These are phyloP conservation scores for Sebastes aleutianus DNA, from an alignment of 2,797 vertebrate genomes.

Conservation along the genomic window DNA sequence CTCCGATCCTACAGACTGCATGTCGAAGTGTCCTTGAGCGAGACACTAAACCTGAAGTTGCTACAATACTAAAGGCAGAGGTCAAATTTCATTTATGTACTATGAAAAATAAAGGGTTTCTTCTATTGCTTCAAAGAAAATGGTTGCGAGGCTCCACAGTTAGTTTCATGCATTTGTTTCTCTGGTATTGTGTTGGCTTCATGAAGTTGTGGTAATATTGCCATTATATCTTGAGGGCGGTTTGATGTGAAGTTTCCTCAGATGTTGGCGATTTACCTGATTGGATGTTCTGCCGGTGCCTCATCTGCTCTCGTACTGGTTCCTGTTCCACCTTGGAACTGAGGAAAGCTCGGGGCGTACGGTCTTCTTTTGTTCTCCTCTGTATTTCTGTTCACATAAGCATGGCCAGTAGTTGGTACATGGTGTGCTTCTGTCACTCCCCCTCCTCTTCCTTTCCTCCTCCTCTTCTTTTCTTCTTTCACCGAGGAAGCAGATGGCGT, in stretches of 20 bases:
- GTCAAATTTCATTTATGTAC: no score
- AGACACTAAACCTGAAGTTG: no score
- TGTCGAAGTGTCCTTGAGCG: no score
- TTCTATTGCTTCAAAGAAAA: neutral
- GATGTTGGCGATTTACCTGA: neutral
- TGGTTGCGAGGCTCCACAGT: neutral
- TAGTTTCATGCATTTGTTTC: neutral
- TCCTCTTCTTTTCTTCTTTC: constrained; percentile 70
- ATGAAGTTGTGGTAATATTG: neutral
- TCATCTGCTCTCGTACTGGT: constrained; percentile 13
- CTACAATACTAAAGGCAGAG: no score
- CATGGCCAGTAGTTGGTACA: constrained; percentile 74
- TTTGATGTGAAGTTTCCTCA: neutral
- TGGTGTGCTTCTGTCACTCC: constrained; percentile 70
- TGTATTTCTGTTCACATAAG: constrained; percentile 57
- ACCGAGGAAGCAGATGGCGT: constrained; percentile 77
- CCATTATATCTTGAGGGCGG: neutral
- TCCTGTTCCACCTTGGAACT: constrained; percentile 48
- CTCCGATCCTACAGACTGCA: no score
- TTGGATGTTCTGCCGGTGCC: neutral
- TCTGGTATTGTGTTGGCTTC: neutral
- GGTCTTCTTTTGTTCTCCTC: constrained; percentile 66
- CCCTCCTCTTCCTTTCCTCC: constrained; percentile 56
- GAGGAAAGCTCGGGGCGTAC: constrained; percentile 19
- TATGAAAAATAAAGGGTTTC: no score